Evolutionary conservation across 2,888 invertebrate species (phyloP), one percentile per base, ranked within the genome.

Genomic region (Pammene fasciana): DNA sequence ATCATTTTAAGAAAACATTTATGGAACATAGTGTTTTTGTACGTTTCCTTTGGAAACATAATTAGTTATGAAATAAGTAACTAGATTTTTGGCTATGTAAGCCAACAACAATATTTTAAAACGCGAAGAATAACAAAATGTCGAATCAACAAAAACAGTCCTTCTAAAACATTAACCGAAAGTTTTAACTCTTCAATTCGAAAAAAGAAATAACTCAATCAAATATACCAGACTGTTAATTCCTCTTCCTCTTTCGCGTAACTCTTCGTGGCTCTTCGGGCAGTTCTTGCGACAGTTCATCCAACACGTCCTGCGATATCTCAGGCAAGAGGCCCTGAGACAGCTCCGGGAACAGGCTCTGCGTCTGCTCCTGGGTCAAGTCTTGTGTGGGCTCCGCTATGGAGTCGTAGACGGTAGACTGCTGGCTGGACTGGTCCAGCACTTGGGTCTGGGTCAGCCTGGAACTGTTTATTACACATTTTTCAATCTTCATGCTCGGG

Each of bases 201-300:
- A 9, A 48, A 10, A 50, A 26, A 26, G 6, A 26, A 50, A 26
- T 11, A 26, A 7, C 8, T 26, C 16, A 73, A 71, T 66, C 72
- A 71, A 18, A 56, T 52, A 65, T 75, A 75, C 75, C 75, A 67
- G 45, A 61, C 26, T 68, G 76, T 67, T 66, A 71, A 45, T 72
- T 71, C n/a, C 84, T 79, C 71, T 87, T 89, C 72, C 90, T 79
- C 72, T 90, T 89, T 55, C 83, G 83, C 0, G 80, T 78, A 11
- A 81, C 73, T 55, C 86, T 75, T 71, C 86, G 87, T 0, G 87
- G 85, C n/a, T 84, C 80, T 72, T 88, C 88, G 0, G 84, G 83
- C 45, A 83, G 83, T 2, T 86, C 81, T 59, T 86, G 73, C 1
- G 72, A 65, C 11, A 57, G 7, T 36, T 71, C 64, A 48, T 68